Evolutionary conservation across 2,888 invertebrate genomes (phyloP), one percentile per base, ranked within the genome.

Genomic region (Drosophila rubida): DNA sequence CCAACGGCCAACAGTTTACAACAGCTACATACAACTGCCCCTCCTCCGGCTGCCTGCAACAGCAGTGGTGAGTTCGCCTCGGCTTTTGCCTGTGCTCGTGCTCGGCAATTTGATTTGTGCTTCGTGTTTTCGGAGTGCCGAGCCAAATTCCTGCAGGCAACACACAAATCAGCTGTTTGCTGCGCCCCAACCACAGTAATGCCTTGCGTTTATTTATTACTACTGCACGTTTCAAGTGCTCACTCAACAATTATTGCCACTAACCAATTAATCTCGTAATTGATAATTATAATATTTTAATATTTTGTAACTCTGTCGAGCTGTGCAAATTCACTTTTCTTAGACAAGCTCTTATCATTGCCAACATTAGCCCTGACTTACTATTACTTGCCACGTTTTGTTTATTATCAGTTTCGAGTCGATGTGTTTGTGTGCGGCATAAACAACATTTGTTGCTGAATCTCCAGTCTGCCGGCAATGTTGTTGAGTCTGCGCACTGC

Each of bases 381-480:
- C 25, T 57, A 13, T n/a, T 27, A 30, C 11, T 45, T 25, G 50
- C 25, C 45, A 50, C 32, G 53, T 50, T 80, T 71, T 88, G 76
- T 82, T 82, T 82, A 80, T 84, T 55, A 78, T 74, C 73, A 69
- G 69, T 48, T 57, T 42, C 25, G 13, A 57, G 32, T 54, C n/a
- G 11, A 4, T 32, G 30, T 4, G n/a, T 32, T 9, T 30, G 30
- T 27, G 27, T 32, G 35, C 7, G 57, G 64, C 66, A 65, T 78
- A 88, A 82, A 84, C 82, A 82, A 82, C 80, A 78, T 77, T 81
- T 76, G 76, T 88, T 87, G 89, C 89, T 87, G 75, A 78, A 80
- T 73, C 48, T 69, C 13, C 6, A 30, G 19, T 22, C 51, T 64
- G 79, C 90, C 90, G 90, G 90, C 78, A 67, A 70, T 78, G 72